phyloP scores from a whole-genome alignment of 2,113 vertebrate genomes.

The Lasiurus cinereus region DNA sequence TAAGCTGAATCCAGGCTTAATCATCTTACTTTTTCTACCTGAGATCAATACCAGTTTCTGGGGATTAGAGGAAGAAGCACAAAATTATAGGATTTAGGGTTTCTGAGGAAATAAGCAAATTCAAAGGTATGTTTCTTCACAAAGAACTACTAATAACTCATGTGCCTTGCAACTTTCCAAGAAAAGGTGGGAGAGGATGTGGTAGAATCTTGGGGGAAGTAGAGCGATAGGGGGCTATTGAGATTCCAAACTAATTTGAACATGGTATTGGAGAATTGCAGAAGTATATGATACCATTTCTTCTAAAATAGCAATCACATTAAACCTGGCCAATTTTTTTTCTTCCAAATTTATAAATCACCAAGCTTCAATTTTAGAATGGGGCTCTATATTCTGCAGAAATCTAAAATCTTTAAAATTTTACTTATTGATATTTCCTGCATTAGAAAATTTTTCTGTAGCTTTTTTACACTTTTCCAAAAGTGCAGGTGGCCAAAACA shows the following conservation, averaged over 20 bases:
- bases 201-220: too few species aligned
- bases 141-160: neutral
- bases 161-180: neutral
- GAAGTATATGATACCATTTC: constrained; percentile 25
- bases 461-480: constrained; percentile 73
- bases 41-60: neutral
- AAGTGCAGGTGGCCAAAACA: constrained; percentile 84
- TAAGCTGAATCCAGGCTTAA: neutral
- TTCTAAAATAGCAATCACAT: constrained; percentile 42
- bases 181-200: neutral
- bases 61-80: neutral
- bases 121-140: constrained; percentile 3
- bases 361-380: constrained; percentile 48
- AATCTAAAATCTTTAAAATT: constrained; percentile 66
- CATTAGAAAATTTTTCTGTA: constrained; percentile 39
- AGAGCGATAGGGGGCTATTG: neutral
- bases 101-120: neutral
- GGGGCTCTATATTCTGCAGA: neutral
- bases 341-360: constrained; percentile 62
- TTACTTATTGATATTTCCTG: constrained; percentile 71
- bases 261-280: neutral
- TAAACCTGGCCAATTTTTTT: constrained; percentile 51
- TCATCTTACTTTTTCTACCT: neutral
- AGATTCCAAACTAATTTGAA: constrained; percentile 23
- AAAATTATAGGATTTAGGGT: neutral